Evolutionary conservation across 1,140 invertebrate genomes (phyloP).

Genomic region (Brachionus paranguensis): DNA sequence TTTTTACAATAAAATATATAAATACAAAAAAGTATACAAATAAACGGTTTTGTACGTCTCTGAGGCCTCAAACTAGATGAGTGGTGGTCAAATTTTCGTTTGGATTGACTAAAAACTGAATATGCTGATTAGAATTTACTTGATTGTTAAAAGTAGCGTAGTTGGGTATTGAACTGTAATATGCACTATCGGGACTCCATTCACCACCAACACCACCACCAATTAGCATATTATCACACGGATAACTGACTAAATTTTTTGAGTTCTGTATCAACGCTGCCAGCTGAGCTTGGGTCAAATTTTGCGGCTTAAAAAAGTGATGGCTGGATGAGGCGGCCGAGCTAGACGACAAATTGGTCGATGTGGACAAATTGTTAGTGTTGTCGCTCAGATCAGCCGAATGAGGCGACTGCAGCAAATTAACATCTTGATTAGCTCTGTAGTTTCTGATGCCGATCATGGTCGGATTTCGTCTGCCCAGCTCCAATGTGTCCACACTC

Average conservation of each 20-base stretch:
- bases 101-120: constrained; percentile 1
- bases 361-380: neutral
- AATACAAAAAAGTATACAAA: neutral
- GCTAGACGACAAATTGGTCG: constrained; percentile 26
- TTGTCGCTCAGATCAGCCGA: neutral
- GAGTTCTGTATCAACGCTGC: neutral
- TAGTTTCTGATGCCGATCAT: neutral
- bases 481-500: neutral
- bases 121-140: neutral
- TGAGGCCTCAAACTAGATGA: neutral
- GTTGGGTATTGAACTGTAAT: constrained; percentile 39
- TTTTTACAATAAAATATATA: neutral
- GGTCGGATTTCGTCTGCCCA: neutral
- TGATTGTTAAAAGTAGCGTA: constrained; percentile 10
- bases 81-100: neutral
- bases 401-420: neutral
- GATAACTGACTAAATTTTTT: neutral
- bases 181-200: constrained; percentile 34
- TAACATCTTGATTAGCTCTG: neutral
- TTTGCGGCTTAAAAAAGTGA: neutral
- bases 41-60: neutral
- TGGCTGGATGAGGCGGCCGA: neutral
- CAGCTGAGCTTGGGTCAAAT: constrained; percentile 7
- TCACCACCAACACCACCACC: neutral
- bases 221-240: neutral